Base-by-base conservation (phyloP, 2,888 invertebrate species). In the Drosophila barbarae region DNA sequence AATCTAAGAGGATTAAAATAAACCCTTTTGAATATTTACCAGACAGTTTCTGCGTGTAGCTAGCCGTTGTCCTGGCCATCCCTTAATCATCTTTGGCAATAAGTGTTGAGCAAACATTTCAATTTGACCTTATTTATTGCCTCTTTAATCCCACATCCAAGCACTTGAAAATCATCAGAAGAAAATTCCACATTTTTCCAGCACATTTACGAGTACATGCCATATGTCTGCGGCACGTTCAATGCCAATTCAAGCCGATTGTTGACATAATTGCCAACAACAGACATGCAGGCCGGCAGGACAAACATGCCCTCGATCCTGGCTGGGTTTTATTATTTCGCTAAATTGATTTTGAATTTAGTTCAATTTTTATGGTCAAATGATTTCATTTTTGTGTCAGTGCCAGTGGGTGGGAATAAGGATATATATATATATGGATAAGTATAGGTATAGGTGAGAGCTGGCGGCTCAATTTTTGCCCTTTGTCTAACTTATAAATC, bases 301-400 rank as follows among this genome's bases (percentile, higher is more conserved):
- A 36, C 44, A 57, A 36, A 51, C 32, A 23, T 30, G 32, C 36
- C 41, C 46, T 51, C 41, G 71, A 73, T 61, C 72, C 69, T 53
- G 78, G 76, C 56, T 76, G 39, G 68, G 52, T 83, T 84, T 80
- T 77, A 85, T 85, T 86, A 84, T 85, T 82, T 78, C 85, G 74
- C 80, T 76, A 85, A 86, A 86, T 85, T 85, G 85, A 83, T 83
- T 86, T 77, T 77, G 77, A 83, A 85, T 86, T 86, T 82, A 85
- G 86, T 83, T 84, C 86, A 85, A 84, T 85, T 78, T 84, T 85
- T 86, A 86, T 85, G 85, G 86, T 86, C 86, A 85, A 86, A 81
- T 86, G 86, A 72, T 70, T 82, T 81, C 79, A 76, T 83, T 84
- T 81, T 78, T 84, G 82, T 86, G 84, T 74, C 79, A 84, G 65